phyloP scores from a whole-genome alignment of 1,140 invertebrate genomes.

The Drosophila hydei region DNA sequence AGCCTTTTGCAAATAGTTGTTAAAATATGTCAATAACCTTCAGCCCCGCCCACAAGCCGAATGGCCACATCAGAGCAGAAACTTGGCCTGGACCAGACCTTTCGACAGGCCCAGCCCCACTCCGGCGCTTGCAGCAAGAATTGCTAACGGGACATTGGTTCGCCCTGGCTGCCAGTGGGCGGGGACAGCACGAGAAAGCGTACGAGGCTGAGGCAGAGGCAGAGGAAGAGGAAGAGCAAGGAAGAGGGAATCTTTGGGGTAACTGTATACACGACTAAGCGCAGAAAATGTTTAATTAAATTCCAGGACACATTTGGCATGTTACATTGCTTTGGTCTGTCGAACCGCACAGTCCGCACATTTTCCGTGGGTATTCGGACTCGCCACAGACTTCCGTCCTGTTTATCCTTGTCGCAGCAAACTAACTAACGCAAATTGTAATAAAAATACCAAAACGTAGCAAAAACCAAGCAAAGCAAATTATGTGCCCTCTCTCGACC shows the following conservation, averaged over 20 bases:
- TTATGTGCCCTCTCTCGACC: conserved; percentile 69
- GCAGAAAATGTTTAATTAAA: conserved; percentile 81
- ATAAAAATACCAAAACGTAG: conserved; percentile 78
- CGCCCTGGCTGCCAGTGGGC: conserved; percentile 8
- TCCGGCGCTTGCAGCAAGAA: conserved; percentile 44
- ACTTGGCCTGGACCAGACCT: conserved; percentile 3
- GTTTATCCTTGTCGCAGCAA: conserved; percentile 32
- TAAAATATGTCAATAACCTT: conserved; percentile 81
- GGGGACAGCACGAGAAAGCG: background rate
- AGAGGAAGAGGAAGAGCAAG: background rate
- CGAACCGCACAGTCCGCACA: conserved; percentile 56
- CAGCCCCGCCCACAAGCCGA: conserved; percentile 3
- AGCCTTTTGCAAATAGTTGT: conserved; percentile 81
- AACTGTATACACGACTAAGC: conserved; percentile 74
- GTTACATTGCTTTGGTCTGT: conserved; percentile 68
- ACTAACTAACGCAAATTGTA: conserved; percentile 76
- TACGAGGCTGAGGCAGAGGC: background rate
- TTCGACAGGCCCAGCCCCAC: too few relatives aligned
- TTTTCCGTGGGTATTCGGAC: conserved; percentile 3
- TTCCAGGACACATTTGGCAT: conserved; percentile 81
- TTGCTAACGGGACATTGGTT: conserved; percentile 56
- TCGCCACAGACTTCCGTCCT: conserved; percentile 1
- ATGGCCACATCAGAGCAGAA: conserved; percentile 1
- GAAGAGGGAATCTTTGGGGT: conserved; percentile 2
- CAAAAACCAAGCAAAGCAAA: conserved; percentile 79